These are phyloP conservation scores for Perizoma affinitatum DNA, from an alignment of 2,888 invertebrate species.

Conservation along the genomic window DNA sequence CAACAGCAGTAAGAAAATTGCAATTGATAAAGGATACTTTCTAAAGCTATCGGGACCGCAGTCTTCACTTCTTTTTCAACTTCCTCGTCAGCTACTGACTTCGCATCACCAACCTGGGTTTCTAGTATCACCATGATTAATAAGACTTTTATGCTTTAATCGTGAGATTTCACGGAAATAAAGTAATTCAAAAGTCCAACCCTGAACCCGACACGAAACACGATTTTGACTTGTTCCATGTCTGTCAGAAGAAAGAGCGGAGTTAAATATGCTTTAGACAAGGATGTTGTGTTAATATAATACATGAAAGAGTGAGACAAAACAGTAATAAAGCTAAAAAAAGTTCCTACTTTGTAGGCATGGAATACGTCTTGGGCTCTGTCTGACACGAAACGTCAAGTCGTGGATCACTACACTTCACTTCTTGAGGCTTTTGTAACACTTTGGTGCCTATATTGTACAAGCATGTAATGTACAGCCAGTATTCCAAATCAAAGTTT, in stretches of 20 bases:
- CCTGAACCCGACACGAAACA: constrained; percentile 1
- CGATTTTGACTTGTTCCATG: not conserved
- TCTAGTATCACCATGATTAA: constrained; percentile 70
- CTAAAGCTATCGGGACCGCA: constrained; percentile 73
- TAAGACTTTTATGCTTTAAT: constrained; percentile 2
- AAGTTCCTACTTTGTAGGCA: too few species aligned
- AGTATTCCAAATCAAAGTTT: too few species aligned
- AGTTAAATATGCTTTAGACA: not conserved
- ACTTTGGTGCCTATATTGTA: too few species aligned
- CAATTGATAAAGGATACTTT: constrained; percentile 82
- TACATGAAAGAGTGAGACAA: not conserved
- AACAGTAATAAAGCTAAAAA: not conserved
- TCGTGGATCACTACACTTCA: too few species aligned
- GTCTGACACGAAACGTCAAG: too few species aligned
- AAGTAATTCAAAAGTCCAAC: too few species aligned
- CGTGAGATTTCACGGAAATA: not conserved
- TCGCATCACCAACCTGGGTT: constrained; percentile 67
- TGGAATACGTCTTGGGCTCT: too few species aligned
- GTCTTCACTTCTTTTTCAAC: constrained; percentile 62
- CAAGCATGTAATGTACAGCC: too few species aligned
- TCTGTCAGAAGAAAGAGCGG: not conserved
- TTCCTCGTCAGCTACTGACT: constrained; percentile 59
- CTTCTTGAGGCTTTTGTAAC: too few species aligned
- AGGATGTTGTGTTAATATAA: not conserved
- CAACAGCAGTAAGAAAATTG: constrained; percentile 1